Base-by-base conservation (phyloP, 1,140 invertebrate species). In the Steinernema feltiae region DNA sequence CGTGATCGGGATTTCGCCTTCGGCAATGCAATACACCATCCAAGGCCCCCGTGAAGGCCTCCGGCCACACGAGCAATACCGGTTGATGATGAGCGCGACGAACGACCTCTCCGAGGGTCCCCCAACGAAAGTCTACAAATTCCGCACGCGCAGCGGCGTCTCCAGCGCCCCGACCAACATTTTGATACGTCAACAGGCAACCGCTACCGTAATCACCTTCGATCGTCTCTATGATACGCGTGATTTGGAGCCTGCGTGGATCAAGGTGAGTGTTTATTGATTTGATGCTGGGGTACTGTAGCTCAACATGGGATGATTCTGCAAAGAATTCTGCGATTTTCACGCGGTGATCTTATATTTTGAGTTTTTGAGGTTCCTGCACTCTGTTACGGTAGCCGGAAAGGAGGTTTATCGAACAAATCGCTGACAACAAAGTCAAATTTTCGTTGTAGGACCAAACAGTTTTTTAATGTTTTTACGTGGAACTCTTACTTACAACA, bases 61-160 rank as follows among this genome's bases (percentile, higher is more conserved):
- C 24, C 53, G 15, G 53, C 53, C 53, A 3, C 53, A 63, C 24
- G 53, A 63, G 24, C 53, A 63, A 27, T 63, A 63, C 24, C 53
- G 53, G 7, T 21, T 63, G 53, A 63, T 63, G 53, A 63, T 63
- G 53, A 63, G 53, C 24, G 53, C 53, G 12, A 63, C 53, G 7
- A 63, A 63, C 53, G 53, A 63, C 53, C 24, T 63, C 3, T 63
- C 53, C 24, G 53, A 63, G 24, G 53, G 53, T 63, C 53, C 53
- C 3, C 53, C 53, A 27, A 63, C 53, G 53, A 63, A 63, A 21
- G 53, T 63, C 15, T 63, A 63, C 53, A 63, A 63, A 21, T 63
- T 63, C 53, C 12, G 53, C 7, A 63, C 53, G 24, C 12, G 53
- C 3, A 63, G 53, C 24, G 53, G 53, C 3, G 53, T 63, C 3